Evolutionary conservation across 2,113 vertebrate species (phyloP), one percentile per base, ranked within the genome.

Genomic region (Neogale vison): DNA sequence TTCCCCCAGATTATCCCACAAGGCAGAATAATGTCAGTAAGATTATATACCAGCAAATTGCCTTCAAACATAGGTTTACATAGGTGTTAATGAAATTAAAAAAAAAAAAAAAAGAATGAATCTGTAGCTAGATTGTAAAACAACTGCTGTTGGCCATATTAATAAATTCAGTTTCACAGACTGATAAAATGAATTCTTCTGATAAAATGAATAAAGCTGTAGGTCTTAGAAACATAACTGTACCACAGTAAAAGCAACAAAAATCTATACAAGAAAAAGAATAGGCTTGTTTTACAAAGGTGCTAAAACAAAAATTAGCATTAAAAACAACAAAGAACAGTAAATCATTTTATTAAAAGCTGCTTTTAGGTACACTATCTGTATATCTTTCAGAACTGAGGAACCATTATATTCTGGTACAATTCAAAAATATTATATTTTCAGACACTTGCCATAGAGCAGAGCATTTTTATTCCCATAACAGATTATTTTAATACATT

Each of bases 51-150:
- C 34, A 92, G 26, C 18, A 96, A 90, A 97, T 34, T 92, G 15
- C 89, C 65, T 95, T 89, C 63, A 80, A 81, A 29, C 10, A n/a
- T 79, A 94, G 15, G 7, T 86, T 96, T 71, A 63, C 31, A 77
- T 77, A 92, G 8, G 3, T 86, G 57, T 63, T 36, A 94, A 71
- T 34, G 45, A 95, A 94, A 67, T 79, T 36, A 80, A 69, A 96
- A 81, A 96, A 42, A 80, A 69, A 96, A 81, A 96, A 81, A 96
- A 95, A 81, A 65, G 36, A 89, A 88, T 47, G 94, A 42, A 81
- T 80, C 24, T 9, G 55, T 57, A 20, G 89, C 34, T 31, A 3
- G 24, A n/a, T 94, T 42, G 12, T 86, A 61, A 71, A 93, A 50
- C 24, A 86, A 21, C 76, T 57, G 13, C 59, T 85, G 57, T 21